Conservation (phyloP, 2,888 invertebrate species). For the Stratiomys singularior region DNA sequence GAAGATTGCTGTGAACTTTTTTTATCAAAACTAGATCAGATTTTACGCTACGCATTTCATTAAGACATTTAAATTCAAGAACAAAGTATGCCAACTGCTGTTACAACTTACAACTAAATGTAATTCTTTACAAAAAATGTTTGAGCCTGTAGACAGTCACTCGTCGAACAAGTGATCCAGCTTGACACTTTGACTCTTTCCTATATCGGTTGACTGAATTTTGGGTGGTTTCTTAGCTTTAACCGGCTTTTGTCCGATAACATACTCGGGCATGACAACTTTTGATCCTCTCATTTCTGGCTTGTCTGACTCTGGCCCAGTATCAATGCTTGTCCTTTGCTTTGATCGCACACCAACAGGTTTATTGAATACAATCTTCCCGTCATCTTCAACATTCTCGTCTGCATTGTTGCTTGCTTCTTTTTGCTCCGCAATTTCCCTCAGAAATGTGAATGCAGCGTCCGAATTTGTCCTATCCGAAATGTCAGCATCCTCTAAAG, state of each 20-base stretch:
- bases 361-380: slow-evolving; percentile 52
- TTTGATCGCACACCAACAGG: slow-evolving; percentile 50
- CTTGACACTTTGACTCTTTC: neutral
- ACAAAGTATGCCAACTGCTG: too few relatives aligned
- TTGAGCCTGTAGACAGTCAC: neutral
- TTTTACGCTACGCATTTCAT: too few relatives aligned
- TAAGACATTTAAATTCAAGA: too few relatives aligned
- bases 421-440: slow-evolving; percentile 72
- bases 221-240: slow-evolving; percentile 66
- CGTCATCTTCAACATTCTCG: slow-evolving; percentile 51
- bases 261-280: slow-evolving; percentile 84
- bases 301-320: slow-evolving; percentile 59
- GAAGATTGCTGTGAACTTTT: too few relatives aligned
- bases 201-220: neutral
- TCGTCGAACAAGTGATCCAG: slow-evolving; percentile 40
- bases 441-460: slow-evolving; percentile 81
- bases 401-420: slow-evolving; percentile 49
- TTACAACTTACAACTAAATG: too few relatives aligned
- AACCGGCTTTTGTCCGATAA: slow-evolving; percentile 74
- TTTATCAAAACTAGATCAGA: too few relatives aligned
- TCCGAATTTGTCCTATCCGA: slow-evolving; percentile 81
- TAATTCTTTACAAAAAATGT: too few relatives aligned
- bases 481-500: slow-evolving; percentile 83
- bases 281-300: slow-evolving; percentile 74
- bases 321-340: slow-evolving; percentile 53